Conservation (phyloP, 2,888 invertebrate genomes). For the Galerucella nymphaeae region DNA sequence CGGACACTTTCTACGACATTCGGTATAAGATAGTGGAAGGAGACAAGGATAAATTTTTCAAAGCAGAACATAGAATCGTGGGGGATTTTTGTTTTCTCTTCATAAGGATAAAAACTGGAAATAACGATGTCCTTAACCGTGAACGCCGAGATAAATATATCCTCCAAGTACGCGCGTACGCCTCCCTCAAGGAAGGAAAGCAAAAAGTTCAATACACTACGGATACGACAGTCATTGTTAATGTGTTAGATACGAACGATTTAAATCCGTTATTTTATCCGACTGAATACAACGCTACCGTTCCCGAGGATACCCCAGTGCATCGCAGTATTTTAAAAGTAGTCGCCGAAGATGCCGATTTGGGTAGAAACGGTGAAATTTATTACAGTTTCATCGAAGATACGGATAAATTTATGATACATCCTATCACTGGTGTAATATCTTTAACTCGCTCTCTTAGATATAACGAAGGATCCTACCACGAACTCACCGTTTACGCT, state of each 20-base stretch:
- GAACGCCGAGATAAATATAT: slow-evolving; percentile 88
- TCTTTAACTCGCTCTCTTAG: slow-evolving; percentile 83
- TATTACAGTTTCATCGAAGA: slow-evolving; percentile 91
- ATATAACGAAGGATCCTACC: slow-evolving; percentile 75
- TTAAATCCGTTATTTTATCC: slow-evolving; percentile 94
- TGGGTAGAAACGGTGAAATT: slow-evolving; percentile 95
- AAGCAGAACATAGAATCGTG: slow-evolving; percentile 87
- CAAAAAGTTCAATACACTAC: slow-evolving; percentile 74
- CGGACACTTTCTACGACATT: slow-evolving; percentile 68
- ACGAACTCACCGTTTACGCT: slow-evolving; percentile 84
- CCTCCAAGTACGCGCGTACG: slow-evolving; percentile 80
- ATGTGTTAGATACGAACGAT: slow-evolving; percentile 88
- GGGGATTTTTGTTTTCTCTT: slow-evolving; percentile 96
- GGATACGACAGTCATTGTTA: slow-evolving; percentile 78
- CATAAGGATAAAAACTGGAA: slow-evolving; percentile 88
- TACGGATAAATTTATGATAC: slow-evolving; percentile 89
- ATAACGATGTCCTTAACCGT: slow-evolving; percentile 89
- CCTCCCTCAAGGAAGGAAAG: slow-evolving; percentile 70
- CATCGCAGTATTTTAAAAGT: slow-evolving; percentile 84
- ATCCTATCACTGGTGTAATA: slow-evolving; percentile 89
- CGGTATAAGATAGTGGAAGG: slow-evolving; percentile 89
- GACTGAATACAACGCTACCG: slow-evolving; percentile 85
- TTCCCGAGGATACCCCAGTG: slow-evolving; percentile 88
- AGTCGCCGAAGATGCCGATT: slow-evolving; percentile 94
- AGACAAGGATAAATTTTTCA: slow-evolving; percentile 91